Percentiles rank a stretch among this genome's conserved stretches.
These are phyloP conservation scores for Tanytarsus gracilentus DNA, from an alignment of 2,888 invertebrate genomes.

Conservation along the genomic window DNA sequence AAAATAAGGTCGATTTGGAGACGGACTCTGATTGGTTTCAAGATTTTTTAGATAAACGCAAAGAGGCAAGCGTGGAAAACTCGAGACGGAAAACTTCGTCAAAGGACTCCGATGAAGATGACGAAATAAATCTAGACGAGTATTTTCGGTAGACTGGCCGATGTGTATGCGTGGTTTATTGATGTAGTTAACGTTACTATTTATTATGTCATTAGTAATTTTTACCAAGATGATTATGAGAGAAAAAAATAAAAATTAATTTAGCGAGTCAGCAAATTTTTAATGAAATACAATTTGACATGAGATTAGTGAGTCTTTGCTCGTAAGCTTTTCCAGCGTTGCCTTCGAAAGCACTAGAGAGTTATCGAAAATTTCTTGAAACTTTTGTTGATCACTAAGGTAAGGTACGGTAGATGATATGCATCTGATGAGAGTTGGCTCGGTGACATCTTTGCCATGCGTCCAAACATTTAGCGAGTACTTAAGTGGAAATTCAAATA, in stretches of 20 bases:
- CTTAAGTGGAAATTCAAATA: slow-evolving; percentile 7
- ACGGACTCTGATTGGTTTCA: slow-evolving; percentile 27
- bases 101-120: slow-evolving; percentile 8
- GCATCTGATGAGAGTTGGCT: background rate
- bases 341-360: background rate
- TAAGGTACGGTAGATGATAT: background rate
- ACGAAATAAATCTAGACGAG: slow-evolving; percentile 3
- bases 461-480: slow-evolving; percentile 13
- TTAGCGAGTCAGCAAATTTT: background rate
- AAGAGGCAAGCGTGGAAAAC: background rate
- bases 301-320: background rate
- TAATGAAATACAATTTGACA: background rate
- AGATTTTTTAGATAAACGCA: slow-evolving; percentile 25
- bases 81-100: background rate
- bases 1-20: slow-evolving; percentile 13
- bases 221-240: background rate
- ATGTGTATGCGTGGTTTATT: background rate
- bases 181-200: background rate
- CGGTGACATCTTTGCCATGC: background rate
- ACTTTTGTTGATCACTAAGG: background rate
- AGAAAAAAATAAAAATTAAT: background rate
- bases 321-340: background rate
- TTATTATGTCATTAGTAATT: background rate
- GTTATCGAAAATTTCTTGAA: background rate
- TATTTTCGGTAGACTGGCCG: slow-evolving; percentile 25